A percentile compares a stretch with the other conserved stretches of the same genome.
These are phyloP conservation scores for Callimorpha dominula DNA, from an alignment of 2,888 invertebrate genomes.

Conservation along the genomic window DNA sequence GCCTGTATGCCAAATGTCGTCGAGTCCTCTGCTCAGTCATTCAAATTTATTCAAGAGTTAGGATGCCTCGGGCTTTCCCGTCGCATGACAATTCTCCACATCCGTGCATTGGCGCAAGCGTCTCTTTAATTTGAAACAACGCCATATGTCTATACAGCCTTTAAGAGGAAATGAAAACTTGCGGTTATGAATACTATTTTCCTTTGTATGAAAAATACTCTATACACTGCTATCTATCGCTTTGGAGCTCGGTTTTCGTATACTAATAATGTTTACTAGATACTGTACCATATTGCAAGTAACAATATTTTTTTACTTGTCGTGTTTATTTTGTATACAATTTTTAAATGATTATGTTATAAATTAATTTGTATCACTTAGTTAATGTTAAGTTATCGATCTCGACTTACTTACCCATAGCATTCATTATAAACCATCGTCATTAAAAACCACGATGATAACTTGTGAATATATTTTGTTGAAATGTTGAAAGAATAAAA, in stretches of 20 bases:
- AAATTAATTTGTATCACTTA: no score
- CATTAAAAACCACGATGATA: no score
- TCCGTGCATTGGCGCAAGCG: constrained; percentile 42
- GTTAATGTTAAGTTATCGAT: no score
- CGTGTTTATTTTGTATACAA: no score
- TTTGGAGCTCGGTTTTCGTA: not conserved
- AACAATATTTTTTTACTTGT: no score
- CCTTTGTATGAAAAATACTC: not conserved
- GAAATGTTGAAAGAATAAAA: no score
- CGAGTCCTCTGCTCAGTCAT: constrained; percentile 64
- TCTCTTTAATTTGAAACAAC: constrained; percentile 49
- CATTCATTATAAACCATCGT: no score
- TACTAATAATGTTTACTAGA: not conserved
- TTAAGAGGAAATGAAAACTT: constrained; percentile 27
- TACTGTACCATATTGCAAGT: no score
- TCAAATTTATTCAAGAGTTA: constrained; percentile 78
- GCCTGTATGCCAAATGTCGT: constrained; percentile 67
- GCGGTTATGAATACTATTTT: constrained; percentile 19
- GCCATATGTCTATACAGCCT: constrained; percentile 24
- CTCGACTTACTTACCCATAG: no score
- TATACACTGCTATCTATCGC: not conserved
- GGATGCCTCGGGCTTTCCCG: constrained; percentile 43
- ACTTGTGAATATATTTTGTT: no score
- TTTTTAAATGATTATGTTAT: no score
- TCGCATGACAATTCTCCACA: constrained; percentile 43